These are phyloP conservation scores for Trididemnum clinides DNA, from an alignment of 23 tunicate species.

Conservation along the genomic window DNA sequence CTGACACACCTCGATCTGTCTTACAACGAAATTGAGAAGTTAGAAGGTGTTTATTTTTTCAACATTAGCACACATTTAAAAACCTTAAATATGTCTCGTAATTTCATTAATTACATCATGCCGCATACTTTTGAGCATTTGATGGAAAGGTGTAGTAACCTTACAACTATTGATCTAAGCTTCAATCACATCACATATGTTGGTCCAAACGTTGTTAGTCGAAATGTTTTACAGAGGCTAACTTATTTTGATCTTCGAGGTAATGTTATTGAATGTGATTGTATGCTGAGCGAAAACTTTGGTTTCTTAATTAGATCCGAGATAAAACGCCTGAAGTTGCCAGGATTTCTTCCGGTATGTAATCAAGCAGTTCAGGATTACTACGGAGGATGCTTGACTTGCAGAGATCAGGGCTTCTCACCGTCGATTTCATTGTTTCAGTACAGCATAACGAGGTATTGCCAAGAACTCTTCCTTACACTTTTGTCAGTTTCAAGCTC, in stretches of 20 bases:
- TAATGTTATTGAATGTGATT: slow-evolving; percentile 16
- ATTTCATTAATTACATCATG: not conserved
- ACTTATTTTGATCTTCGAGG: slow-evolving; percentile 29
- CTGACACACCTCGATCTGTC: slow-evolving; percentile 23
- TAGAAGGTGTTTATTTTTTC: not conserved
- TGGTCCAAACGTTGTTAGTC: not conserved
- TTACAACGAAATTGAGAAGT: slow-evolving; percentile 3
- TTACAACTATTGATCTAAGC: not conserved
- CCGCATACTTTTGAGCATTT: not conserved
- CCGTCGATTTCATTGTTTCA: not conserved
- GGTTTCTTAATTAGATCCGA: slow-evolving; percentile 14
- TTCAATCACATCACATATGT: slow-evolving; percentile 1
- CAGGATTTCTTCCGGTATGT: slow-evolving; percentile 42
- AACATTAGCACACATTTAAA: not conserved
- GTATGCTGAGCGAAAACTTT: slow-evolving; percentile 13
- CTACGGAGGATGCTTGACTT: slow-evolving; percentile 39
- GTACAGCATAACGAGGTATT: not conserved
- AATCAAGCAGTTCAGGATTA: not conserved
- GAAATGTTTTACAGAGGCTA: not conserved
- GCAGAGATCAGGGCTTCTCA: not conserved
- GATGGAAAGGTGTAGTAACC: not conserved
- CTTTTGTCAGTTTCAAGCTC: not conserved
- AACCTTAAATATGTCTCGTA: slow-evolving; percentile 7
- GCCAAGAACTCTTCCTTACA: not conserved
- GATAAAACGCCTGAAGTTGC: not conserved